phyloP scores from a whole-genome alignment of 2,797 vertebrate genomes.

The Eospalax fontanierii region DNA sequence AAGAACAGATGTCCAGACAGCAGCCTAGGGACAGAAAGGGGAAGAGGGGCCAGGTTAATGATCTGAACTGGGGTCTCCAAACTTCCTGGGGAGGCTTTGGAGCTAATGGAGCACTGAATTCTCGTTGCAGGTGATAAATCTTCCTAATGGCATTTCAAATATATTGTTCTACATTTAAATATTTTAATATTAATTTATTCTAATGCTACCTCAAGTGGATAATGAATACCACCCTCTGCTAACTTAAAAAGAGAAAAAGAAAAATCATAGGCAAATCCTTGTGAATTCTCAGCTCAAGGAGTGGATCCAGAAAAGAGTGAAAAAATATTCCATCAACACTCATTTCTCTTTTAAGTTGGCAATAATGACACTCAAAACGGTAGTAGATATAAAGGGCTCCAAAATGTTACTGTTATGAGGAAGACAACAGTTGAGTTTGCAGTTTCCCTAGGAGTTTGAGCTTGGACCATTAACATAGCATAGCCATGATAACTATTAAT shows the following conservation, averaged over 20 bases:
- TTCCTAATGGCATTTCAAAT: slow-evolving; percentile 81
- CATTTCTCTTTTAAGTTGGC: slow-evolving; percentile 41
- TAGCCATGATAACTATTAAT: neutral
- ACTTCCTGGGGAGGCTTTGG: neutral
- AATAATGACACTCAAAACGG: neutral
- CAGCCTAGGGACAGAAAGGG: neutral
- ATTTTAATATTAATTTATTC: slow-evolving; percentile 90
- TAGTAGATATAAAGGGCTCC: neutral
- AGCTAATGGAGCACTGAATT: slow-evolving; percentile 78
- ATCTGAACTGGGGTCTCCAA: slow-evolving; percentile 54
- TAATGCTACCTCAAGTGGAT: slow-evolving; percentile 81
- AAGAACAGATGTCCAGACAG: slow-evolving; percentile 68
- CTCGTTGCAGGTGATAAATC: slow-evolving; percentile 81
- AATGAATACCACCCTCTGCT: slow-evolving; percentile 77
- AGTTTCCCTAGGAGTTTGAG: neutral
- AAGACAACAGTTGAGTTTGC: neutral
- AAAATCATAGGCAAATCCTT: slow-evolving; percentile 51
- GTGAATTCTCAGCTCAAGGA: slow-evolving; percentile 35
- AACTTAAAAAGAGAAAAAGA: slow-evolving; percentile 76
- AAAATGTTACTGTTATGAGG: slow-evolving; percentile 14
- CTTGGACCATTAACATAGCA: neutral
- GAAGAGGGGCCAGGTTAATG: slow-evolving; percentile 46
- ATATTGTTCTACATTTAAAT: slow-evolving; percentile 87
- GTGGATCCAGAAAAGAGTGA: neutral
- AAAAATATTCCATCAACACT: slow-evolving; percentile 4